Evolutionary conservation across 2,113 vertebrate genomes (phyloP).

Genomic region (Aythya baeri): DNA sequence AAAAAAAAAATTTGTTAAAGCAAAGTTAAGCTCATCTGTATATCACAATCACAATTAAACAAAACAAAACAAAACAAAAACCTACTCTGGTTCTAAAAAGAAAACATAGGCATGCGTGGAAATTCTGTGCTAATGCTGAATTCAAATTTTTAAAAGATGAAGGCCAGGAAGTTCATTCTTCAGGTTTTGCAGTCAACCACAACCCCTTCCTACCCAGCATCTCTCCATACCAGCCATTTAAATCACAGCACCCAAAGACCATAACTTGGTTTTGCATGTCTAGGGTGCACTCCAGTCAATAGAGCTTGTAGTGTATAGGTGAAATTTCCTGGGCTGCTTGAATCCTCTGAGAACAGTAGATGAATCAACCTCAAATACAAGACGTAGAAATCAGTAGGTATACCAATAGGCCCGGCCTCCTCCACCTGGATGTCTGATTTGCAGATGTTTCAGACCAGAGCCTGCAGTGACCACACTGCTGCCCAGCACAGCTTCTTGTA

Average conservation of each 20-base stretch:
- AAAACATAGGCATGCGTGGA: background rate
- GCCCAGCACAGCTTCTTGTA: background rate
- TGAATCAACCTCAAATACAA: background rate
- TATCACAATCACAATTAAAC: constrained; percentile 21
- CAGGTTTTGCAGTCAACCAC: background rate
- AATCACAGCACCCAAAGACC: background rate
- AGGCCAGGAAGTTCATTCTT: background rate
- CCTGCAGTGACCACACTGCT: background rate
- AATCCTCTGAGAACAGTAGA: background rate
- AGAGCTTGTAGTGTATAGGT: background rate
- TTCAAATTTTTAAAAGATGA: background rate
- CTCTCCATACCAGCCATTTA: background rate
- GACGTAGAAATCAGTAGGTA: background rate
- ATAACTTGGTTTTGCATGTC: background rate
- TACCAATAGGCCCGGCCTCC: background rate
- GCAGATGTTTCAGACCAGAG: background rate
- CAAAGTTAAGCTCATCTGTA: background rate
- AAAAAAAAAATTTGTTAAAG: background rate
- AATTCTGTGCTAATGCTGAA: background rate
- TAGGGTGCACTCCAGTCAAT: background rate
- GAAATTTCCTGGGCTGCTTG: background rate
- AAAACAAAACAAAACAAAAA: background rate
- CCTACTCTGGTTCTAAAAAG: background rate
- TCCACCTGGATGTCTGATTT: background rate
- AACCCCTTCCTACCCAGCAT: background rate